Percentiles rank a stretch among this genome's conserved stretches.
phyloP scores from a whole-genome alignment of 2,888 invertebrate species.

The Noctuana brunneofusca region DNA sequence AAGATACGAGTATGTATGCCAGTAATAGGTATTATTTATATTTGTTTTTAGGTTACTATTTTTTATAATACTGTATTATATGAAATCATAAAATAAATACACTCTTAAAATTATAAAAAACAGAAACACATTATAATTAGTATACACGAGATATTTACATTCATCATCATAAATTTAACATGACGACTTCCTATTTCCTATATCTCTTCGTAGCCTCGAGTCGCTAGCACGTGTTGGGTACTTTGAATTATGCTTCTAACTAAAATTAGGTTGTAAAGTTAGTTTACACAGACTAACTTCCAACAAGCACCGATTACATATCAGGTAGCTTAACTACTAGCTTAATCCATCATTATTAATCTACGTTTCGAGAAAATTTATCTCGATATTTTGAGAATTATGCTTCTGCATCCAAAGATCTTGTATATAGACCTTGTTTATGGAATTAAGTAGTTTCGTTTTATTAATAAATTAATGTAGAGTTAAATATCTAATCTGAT shows the following conservation, averaged over 20 bases:
- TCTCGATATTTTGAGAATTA: not conserved
- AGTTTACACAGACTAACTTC: constrained; percentile 20
- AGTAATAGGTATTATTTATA: too few relatives aligned
- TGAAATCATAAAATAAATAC: too few relatives aligned
- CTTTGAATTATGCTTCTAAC: constrained; percentile 21
- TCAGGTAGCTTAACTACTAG: constrained; percentile 17
- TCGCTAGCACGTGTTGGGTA: not conserved
- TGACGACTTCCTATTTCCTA: not conserved
- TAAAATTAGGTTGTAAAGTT: constrained; percentile 29
- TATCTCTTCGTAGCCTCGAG: not conserved
- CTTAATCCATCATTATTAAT: not conserved
- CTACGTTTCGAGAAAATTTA: not conserved
- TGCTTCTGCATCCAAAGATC: not conserved
- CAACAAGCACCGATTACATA: constrained; percentile 19
- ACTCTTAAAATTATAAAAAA: too few relatives aligned
- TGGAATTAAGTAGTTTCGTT: not conserved
- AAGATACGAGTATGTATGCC: too few relatives aligned
- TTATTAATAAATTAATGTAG: too few relatives aligned
- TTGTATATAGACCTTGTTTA: not conserved
- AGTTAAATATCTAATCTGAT: not conserved
- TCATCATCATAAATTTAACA: not conserved
- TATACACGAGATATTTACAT: not conserved
- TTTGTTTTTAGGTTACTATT: too few relatives aligned
- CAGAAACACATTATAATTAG: too few relatives aligned
- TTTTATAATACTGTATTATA: too few relatives aligned